A percentile compares a stretch with the other conserved stretches of the same genome.
phyloP scores from a whole-genome alignment of 2,797 vertebrate genomes.

The Steatocranus sp. region DNA sequence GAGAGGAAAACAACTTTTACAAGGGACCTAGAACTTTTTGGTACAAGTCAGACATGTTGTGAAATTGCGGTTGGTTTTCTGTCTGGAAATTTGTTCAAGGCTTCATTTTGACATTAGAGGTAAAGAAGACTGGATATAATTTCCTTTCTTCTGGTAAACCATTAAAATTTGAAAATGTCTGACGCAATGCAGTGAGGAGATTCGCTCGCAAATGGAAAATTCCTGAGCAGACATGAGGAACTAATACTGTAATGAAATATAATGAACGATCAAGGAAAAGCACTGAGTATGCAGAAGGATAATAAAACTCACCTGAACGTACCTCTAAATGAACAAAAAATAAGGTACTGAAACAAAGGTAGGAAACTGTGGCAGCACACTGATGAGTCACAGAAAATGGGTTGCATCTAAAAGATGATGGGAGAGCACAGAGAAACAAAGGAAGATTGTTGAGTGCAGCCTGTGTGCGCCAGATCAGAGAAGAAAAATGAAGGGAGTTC shows the following conservation, averaged over 20 bases:
- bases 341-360: not conserved
- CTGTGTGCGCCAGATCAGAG: not conserved
- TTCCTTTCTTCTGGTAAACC: conserved; percentile 6
- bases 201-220: not conserved
- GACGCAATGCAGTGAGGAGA: not conserved
- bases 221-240: not conserved
- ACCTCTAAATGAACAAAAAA: not conserved
- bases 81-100: not conserved
- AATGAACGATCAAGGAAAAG: not conserved
- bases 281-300: not conserved
- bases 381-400: not conserved
- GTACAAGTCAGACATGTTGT: not conserved
- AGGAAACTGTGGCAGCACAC: not conserved
- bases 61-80: not conserved
- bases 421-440: not conserved
- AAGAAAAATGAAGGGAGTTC: not conserved
- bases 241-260: not conserved
- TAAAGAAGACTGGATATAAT: not conserved
- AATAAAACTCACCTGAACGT: not conserved
- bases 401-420: not conserved
- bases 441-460: not conserved
- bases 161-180: not conserved
- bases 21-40: not conserved
- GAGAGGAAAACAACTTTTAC: not conserved
- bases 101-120: not conserved